Base-by-base conservation (phyloP, 2,113 vertebrate species). In the Gavialis gangeticus region DNA sequence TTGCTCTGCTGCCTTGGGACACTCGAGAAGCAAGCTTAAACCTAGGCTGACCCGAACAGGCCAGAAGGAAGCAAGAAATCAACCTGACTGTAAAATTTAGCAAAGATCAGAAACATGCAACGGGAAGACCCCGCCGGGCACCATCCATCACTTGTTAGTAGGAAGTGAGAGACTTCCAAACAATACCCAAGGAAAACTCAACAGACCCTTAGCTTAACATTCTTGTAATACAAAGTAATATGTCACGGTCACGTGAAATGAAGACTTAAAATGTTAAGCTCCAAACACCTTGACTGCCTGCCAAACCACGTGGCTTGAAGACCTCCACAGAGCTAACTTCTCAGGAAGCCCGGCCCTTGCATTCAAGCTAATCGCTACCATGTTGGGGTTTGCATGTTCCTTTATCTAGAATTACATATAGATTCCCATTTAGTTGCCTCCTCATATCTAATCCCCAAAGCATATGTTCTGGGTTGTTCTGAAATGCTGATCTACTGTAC, bases 301-400 rank as follows among this genome's bases (percentile, higher is more conserved):
- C 46, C 2, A 1, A 69, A 87, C 82, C 73, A 85, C 78, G 62
- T 93, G 92, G 81, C 59, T 73, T 46, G 57, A 88, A 96, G 84
- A 91, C 60, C 84, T 71, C 82, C 22, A 59, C 1, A 17, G 76
- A 28, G 87, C 54, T 90, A 85, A 89, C 55, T 89, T 91, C 88
- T 75, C 86, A 46, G 84, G 46, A 46, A 66, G 63, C 78, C 93
- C 92, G 34, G 34, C 93, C 4, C 88, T 76, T 91, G 90, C 88
- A 88, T 93, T 90, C 93, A 81, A 60, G 86, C 66, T 93, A 95
- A 91, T 79, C 90, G 83, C 79, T 94, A 92, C 94, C 94, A 81
- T 87, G 85, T 83, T 87, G 4, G 83, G 91, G 85, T 59, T 84
- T 37, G 0, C 34, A n/a, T 6, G 0, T 82, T 92, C 86, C 62